Conservation (phyloP, 2,797 vertebrate species). For the Podarcis siculus region DNA sequence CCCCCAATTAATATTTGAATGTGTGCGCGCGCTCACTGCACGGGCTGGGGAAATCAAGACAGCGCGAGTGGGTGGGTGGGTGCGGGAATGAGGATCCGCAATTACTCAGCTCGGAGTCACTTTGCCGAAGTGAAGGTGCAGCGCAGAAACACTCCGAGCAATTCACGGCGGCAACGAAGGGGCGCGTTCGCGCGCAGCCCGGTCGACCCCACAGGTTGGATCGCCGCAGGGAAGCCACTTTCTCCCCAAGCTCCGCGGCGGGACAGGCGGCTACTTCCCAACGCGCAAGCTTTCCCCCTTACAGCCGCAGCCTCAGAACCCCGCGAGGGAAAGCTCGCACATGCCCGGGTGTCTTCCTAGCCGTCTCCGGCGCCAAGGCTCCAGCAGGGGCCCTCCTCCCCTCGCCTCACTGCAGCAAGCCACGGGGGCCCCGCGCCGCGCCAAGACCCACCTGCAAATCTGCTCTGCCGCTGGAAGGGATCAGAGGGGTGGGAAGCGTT, state of each 20-base stretch:
- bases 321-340: not conserved
- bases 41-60: not conserved
- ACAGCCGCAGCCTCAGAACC: not conserved
- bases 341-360: too few relatives aligned
- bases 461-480: constrained; percentile 20
- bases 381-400: not conserved
- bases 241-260: not conserved
- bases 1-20: not conserved
- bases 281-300: not conserved
- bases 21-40: not conserved
- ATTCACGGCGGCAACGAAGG: not conserved
- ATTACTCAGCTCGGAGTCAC: not conserved
- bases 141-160: not conserved
- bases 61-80: not conserved
- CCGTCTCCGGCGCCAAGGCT: not conserved
- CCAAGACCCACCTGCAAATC: constrained; percentile 16
- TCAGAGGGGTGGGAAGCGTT: not conserved
- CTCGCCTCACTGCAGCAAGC: constrained; percentile 5
- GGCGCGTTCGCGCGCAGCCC: not conserved
- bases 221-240: not conserved
- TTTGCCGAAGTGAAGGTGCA: not conserved
- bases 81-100: not conserved
- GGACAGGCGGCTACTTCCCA: not conserved
- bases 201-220: not conserved
- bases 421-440: not conserved